Base-by-base conservation (phyloP, 2,888 invertebrate genomes). In the Polymixis lichenea region DNA sequence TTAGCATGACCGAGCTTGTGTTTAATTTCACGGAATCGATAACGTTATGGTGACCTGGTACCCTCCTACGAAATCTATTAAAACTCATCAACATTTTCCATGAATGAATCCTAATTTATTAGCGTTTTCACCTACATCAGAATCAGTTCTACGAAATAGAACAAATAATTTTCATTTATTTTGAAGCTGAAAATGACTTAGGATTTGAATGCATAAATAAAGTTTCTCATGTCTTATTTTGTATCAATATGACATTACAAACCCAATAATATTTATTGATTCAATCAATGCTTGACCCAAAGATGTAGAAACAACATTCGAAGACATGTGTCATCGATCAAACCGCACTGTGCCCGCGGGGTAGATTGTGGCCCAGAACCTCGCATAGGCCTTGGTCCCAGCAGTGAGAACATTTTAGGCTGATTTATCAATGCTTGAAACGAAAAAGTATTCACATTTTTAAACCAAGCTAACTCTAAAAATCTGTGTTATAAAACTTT, bases 1-100 rank as follows among this genome's bases (percentile, higher is more conserved):
- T 38, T 22, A 38, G n/a, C n/a, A 5, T 8, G 28, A 46, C 19
- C 2, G 22, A n/a, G 43, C 15, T 28, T 22, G 25, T 53, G 7
- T 75, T 76, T 56, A 15, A 49, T 64, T 76, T 66, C 56, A 56
- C 7, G 2, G 38, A 49, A 75, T 49, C 38, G 2, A 56, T 77
- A 66, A 9, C 7, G 22, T 49, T 55, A 60, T 17, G 0, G 19
- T 61, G 28, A 28, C 38, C 25, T 46, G 7, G 43, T 60, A 51
- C 6, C 8, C 38, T 75, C 55, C 53, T 75, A 28, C 22, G 55
- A 56, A 75, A 25, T 49, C 8, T 55, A 17, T 53, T 46, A 2
- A 32, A 22, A 28, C 25, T 15, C 17, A 53, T 58, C 22, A 51
- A 66, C 22, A 17, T 56, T 56, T 75, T 77, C 66, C 13, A 28